Base-by-base conservation (phyloP, 2,113 vertebrate species). In the Crotalus viridis region DNA sequence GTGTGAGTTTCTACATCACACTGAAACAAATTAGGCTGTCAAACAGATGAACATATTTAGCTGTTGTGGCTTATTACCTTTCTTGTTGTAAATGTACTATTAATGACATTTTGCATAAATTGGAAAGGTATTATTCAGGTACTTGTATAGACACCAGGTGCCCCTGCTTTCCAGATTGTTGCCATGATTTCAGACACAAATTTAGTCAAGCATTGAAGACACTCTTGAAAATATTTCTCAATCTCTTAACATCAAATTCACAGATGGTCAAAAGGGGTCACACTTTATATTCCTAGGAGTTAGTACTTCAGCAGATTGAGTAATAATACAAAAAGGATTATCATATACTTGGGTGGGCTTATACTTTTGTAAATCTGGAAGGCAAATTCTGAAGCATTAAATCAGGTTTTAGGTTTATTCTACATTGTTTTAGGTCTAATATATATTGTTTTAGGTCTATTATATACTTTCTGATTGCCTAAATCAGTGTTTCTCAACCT, bases 21-120 rank as follows among this genome's bases (percentile, higher is more conserved):
- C 28, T 91, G 59, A 94, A 96, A 94, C 57, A 93, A 93, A 93
- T 91, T 54, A 85, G 90, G 89, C 12, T 86, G 39, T 86, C 61
- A 95, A 92, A 54, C 10, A 54, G 94, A 96, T 26, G 46, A 95
- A 85, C 28, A 43, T 90, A 46, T 92, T 93, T 93, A 55, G 43
- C 91, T 87, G 26, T 92, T 89, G 54, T 95, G 93, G 51, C 6
- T 85, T 95, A 89, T 87, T 94, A 90, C 59, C 92, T 92, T 92
- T n/a, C 19, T 92, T n/a, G 2, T 2, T 91, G 88, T 28, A 87
- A 48, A 88, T 89, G 48, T 89, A 46, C 85, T 55, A 64, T 91
- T 55, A 90, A 57, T 46, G 94, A 59, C 86, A 21, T 91, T 96
- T 92, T 91, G 7, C 52, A 94, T 94, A 92, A 94, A 86, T 64